A percentile compares a stretch with the other conserved stretches of the same genome.
These are phyloP conservation scores for Adelosebastes latens DNA, from an alignment of 2,797 vertebrate genomes.

Conservation along the genomic window DNA sequence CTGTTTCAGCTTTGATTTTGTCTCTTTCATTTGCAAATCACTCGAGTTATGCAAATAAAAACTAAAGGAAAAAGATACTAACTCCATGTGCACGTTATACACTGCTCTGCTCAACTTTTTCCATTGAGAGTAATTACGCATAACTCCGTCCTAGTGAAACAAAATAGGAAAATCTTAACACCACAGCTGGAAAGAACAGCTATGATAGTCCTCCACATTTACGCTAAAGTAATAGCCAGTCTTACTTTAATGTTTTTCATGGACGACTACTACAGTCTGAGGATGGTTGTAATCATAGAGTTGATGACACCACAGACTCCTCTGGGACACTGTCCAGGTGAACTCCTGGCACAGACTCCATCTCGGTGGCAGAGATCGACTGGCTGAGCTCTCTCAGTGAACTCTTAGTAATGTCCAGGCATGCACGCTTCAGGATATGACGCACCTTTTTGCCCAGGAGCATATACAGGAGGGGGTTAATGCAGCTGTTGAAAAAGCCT, in stretches of 20 bases:
- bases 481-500: conserved; percentile 95
- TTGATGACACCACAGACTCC: conserved; percentile 64
- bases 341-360: conserved; percentile 59
- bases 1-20: neutral
- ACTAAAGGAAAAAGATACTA: conserved; percentile 12
- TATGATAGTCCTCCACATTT: conserved; percentile 22
- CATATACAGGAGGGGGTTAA: conserved; percentile 95
- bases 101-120: conserved; percentile 42
- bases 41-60: neutral
- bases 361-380: conserved; percentile 88
- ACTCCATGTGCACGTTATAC: neutral
- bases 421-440: conserved; percentile 82
- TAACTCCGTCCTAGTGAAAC: conserved; percentile 35
- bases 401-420: conserved; percentile 89
- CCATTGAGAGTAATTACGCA: conserved; percentile 26
- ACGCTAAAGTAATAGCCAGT: conserved; percentile 17
- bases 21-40: neutral
- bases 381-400: conserved; percentile 91
- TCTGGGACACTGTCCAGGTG: conserved; percentile 49
- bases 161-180: conserved; percentile 45
- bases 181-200: conserved; percentile 37
- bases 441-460: conserved; percentile 91
- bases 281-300: conserved; percentile 57
- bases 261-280: conserved; percentile 12
- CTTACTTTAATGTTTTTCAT: conserved; percentile 8